Evolutionary conservation across 1,140 invertebrate genomes (phyloP).

Genomic region (Patella vulgata): DNA sequence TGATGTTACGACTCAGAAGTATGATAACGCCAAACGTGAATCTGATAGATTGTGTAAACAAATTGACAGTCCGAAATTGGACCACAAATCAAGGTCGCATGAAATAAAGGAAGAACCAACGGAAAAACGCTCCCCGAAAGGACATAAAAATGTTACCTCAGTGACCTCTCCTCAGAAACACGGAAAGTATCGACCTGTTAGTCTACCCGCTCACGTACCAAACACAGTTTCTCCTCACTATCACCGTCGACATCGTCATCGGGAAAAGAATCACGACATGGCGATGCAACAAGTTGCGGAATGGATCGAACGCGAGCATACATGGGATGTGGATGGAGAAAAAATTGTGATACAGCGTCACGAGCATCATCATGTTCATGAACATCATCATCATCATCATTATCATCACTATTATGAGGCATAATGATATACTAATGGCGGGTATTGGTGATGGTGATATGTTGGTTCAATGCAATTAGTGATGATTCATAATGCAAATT

Average conservation of each 20-base stretch:
- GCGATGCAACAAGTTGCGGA: conserved; percentile 75
- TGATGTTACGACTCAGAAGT: conserved; percentile 40
- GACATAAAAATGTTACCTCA: conserved; percentile 27
- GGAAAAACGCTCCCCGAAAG: conserved; percentile 14
- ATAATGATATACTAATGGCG: no score
- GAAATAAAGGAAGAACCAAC: conserved; percentile 49
- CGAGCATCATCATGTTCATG: conserved; percentile 78
- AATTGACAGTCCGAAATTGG: background rate
- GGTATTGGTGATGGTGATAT: background rate
- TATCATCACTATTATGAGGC: conserved; percentile 78
- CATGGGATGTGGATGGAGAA: conserved; percentile 49
- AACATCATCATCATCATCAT: conserved; percentile 83
- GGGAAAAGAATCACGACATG: conserved; percentile 76
- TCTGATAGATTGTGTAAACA: conserved; percentile 28
- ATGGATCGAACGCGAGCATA: conserved; percentile 67
- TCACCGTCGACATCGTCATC: conserved; percentile 71
- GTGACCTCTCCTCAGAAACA: conserved; percentile 35
- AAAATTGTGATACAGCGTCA: conserved; percentile 66
- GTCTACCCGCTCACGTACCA: conserved; percentile 52
- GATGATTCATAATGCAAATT: no score
- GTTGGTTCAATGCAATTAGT: no score
- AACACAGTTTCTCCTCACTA: conserved; percentile 69
- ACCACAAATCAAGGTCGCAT: conserved; percentile 42
- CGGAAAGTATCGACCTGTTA: conserved; percentile 47
- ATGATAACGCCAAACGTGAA: conserved; percentile 44